These are phyloP conservation scores for Dorcus hopei DNA, from an alignment of 2,888 invertebrate species.

Conservation along the genomic window DNA sequence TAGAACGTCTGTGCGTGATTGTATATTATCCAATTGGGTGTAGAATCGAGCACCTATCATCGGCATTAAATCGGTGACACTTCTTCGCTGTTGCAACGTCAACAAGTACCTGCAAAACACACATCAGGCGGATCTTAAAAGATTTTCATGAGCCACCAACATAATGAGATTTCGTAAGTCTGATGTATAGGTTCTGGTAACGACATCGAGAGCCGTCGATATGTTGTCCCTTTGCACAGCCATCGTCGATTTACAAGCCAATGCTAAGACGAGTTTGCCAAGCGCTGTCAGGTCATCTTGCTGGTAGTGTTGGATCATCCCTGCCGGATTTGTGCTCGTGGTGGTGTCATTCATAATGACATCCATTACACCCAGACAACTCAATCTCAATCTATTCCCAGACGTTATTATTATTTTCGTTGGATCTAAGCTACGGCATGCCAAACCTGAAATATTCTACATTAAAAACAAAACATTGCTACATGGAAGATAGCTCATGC, in stretches of 20 bases:
- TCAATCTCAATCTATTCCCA: slow-evolving; percentile 66
- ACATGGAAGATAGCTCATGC: neutral
- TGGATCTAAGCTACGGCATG: slow-evolving; percentile 83
- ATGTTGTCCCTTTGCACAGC: slow-evolving; percentile 86
- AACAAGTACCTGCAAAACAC: slow-evolving; percentile 65
- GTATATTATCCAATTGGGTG: slow-evolving; percentile 88
- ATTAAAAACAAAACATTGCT: neutral
- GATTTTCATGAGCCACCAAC: slow-evolving; percentile 54
- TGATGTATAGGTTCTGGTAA: slow-evolving; percentile 85
- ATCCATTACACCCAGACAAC: slow-evolving; percentile 78
- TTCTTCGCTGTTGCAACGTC: slow-evolving; percentile 64
- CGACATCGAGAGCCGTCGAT: slow-evolving; percentile 82
- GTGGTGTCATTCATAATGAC: slow-evolving; percentile 73
- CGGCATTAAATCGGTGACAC: slow-evolving; percentile 96
- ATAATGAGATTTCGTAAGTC: slow-evolving; percentile 93
- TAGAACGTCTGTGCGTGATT: slow-evolving; percentile 81
- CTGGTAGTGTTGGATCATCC: slow-evolving; percentile 68
- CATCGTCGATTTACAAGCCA: slow-evolving; percentile 90
- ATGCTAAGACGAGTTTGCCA: slow-evolving; percentile 84
- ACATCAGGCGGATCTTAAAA: neutral
- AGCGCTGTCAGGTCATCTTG: slow-evolving; percentile 91
- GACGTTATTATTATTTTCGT: slow-evolving; percentile 75
- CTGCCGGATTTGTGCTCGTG: slow-evolving; percentile 57
- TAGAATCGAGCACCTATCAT: slow-evolving; percentile 98
- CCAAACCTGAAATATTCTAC: slow-evolving; percentile 59